Evolutionary conservation across 2,113 vertebrate species (phyloP).

Genomic region (Todiramphus chloris): DNA sequence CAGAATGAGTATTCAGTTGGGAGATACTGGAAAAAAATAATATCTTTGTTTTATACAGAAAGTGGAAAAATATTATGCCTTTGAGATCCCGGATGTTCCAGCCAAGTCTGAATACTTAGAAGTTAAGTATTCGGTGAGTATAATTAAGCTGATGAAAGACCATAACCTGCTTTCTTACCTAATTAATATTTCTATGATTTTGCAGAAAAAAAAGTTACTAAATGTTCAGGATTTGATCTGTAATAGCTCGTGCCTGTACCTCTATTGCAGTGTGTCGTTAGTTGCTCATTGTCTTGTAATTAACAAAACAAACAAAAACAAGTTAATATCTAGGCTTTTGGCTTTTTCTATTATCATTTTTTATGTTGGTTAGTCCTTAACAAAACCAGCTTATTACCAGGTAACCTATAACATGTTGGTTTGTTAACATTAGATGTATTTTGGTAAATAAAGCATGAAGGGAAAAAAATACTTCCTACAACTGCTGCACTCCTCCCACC

Average conservation of each 20-base stretch:
- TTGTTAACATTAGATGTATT: background rate
- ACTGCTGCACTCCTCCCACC: background rate
- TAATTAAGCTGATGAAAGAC: background rate
- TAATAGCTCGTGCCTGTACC: background rate
- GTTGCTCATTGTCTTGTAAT: background rate
- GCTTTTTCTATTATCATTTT: background rate
- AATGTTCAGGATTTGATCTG: background rate
- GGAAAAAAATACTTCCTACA: background rate
- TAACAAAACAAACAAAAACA: background rate
- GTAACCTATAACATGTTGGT: background rate
- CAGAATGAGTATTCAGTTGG: background rate
- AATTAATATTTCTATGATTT: background rate
- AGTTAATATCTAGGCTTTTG: background rate
- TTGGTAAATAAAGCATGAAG: background rate
- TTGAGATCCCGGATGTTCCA: constrained; percentile 95
- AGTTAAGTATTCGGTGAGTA: constrained; percentile 93
- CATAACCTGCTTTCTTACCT: background rate
- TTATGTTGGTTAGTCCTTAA: background rate
- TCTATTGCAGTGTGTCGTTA: background rate
- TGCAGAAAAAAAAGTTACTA: background rate
- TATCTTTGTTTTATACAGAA: constrained; percentile 76
- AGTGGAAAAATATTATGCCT: constrained; percentile 93
- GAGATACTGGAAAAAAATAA: background rate
- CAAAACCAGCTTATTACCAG: background rate
- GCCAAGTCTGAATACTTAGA: constrained; percentile 93